A percentile compares a stretch with the other conserved stretches of the same genome.
Evolutionary conservation across 2,888 invertebrate genomes (phyloP).

Genomic region (Epirrhoe alternata): DNA sequence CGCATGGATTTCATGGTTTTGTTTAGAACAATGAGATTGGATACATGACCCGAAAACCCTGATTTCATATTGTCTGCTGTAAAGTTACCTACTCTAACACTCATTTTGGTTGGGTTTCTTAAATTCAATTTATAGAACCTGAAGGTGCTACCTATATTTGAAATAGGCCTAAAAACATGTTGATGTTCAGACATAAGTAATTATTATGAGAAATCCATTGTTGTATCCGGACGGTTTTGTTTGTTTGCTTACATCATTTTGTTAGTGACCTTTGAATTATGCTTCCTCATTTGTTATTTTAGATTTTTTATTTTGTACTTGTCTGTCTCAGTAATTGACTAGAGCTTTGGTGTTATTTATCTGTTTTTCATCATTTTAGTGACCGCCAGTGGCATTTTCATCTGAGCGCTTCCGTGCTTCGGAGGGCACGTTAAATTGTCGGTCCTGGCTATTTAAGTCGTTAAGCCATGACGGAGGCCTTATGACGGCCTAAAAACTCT

Average conservation of each 20-base stretch:
- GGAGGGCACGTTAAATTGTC: too few species aligned
- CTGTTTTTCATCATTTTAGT: too few species aligned
- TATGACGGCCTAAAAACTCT: too few species aligned
- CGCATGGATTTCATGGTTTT: too few species aligned
- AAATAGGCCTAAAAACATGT: constrained; percentile 8
- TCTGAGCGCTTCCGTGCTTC: too few species aligned
- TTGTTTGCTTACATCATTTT: constrained; percentile 35
- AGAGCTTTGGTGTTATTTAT: too few species aligned
- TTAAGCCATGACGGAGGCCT: too few species aligned
- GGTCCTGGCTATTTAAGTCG: too few species aligned
- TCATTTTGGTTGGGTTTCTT: neutral
- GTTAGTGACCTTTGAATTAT: constrained; percentile 39
- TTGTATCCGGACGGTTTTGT: constrained; percentile 38
- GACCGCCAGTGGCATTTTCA: too few species aligned
- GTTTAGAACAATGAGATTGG: too few species aligned
- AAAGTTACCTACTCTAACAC: neutral
- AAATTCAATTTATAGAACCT: neutral
- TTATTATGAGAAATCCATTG: constrained; percentile 36
- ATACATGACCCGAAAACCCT: too few species aligned
- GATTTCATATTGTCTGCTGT: neutral
- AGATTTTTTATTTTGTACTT: constrained; percentile 4
- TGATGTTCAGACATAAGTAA: constrained; percentile 30
- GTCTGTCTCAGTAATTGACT: constrained; percentile 1
- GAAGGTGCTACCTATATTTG: neutral
- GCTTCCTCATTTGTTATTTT: constrained; percentile 32